phyloP scores from a whole-genome alignment of 1,140 invertebrate species.

The Bemisia tabaci region DNA sequence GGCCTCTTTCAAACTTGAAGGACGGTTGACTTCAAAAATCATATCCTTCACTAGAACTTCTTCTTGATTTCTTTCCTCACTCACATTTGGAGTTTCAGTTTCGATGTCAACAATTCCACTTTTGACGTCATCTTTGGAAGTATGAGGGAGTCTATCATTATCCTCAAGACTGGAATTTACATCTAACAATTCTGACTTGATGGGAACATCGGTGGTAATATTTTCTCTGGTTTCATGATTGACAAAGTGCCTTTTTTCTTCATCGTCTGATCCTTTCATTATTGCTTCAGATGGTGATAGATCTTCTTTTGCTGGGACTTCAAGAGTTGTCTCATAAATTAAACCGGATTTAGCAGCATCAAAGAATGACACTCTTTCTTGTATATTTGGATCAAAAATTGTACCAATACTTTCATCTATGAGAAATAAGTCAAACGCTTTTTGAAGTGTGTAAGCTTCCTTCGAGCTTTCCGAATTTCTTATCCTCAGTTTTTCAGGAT shows the following conservation, averaged over 20 bases:
- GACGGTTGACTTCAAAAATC: constrained; percentile 61
- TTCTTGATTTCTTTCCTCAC: constrained; percentile 53
- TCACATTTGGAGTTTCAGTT: constrained; percentile 45
- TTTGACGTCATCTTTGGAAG: constrained; percentile 67
- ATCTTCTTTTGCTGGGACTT: constrained; percentile 64
- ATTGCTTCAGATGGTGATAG: constrained; percentile 73
- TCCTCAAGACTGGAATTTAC: constrained; percentile 62
- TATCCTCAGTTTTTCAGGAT: constrained; percentile 59
- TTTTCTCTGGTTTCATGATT: constrained; percentile 55
- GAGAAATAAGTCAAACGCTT: constrained; percentile 55
- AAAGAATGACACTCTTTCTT: constrained; percentile 65
- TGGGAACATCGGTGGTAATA: constrained; percentile 56
- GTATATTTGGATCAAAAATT: constrained; percentile 69
- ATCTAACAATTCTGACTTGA: constrained; percentile 65
- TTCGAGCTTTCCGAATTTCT: constrained; percentile 54
- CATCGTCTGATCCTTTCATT: constrained; percentile 69
- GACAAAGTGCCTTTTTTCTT: constrained; percentile 53
- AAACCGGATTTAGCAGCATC: constrained; percentile 61
- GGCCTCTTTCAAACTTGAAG: constrained; percentile 69
- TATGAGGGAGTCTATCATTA: constrained; percentile 53
- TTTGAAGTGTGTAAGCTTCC: constrained; percentile 51
- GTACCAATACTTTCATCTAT: constrained; percentile 62
- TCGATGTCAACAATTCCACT: constrained; percentile 61
- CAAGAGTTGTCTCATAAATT: constrained; percentile 44
- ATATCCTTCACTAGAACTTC: constrained; percentile 76